Evolutionary conservation across 1,140 invertebrate species (phyloP).

Genomic region (Varroa destructor): DNA sequence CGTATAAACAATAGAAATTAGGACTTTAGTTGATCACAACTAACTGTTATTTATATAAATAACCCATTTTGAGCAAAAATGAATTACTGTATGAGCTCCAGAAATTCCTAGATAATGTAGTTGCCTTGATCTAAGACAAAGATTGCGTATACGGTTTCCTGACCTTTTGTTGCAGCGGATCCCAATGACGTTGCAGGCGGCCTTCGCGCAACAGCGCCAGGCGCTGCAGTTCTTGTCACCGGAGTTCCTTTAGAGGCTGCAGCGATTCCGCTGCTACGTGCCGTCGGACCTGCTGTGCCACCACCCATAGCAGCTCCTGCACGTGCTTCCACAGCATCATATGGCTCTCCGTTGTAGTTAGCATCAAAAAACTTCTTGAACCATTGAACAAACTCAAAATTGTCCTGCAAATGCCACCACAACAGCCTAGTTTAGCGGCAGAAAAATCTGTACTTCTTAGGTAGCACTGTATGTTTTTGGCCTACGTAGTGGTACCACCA

Average conservation of each 20-base stretch:
- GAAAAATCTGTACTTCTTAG: constrained; percentile 63
- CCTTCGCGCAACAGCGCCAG: neutral
- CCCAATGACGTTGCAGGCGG: no score
- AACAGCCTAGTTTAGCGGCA: constrained; percentile 79
- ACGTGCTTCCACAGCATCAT: constrained; percentile 75
- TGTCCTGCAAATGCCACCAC: constrained; percentile 95
- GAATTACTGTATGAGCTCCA: no score
- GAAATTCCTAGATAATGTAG: no score
- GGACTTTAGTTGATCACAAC: no score
- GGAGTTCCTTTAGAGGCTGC: constrained; percentile 10
- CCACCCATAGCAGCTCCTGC: constrained; percentile 55
- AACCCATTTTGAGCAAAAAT: no score
- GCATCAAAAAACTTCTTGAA: constrained; percentile 99
- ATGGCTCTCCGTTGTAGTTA: constrained; percentile 90
- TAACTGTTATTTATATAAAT: no score
- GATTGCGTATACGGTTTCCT: no score
- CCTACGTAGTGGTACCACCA: neutral
- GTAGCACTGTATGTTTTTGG: neutral
- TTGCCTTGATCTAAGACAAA: no score
- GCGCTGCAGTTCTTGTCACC: neutral
- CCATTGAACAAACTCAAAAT: constrained; percentile 99
- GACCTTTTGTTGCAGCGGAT: no score
- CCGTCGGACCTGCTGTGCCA: neutral
- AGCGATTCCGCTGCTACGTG: neutral
- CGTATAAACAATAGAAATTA: no score